Base-by-base conservation (phyloP, 30 jellyfish, hydroid and myxozoan genomes). In the Hydractinia echinata region DNA sequence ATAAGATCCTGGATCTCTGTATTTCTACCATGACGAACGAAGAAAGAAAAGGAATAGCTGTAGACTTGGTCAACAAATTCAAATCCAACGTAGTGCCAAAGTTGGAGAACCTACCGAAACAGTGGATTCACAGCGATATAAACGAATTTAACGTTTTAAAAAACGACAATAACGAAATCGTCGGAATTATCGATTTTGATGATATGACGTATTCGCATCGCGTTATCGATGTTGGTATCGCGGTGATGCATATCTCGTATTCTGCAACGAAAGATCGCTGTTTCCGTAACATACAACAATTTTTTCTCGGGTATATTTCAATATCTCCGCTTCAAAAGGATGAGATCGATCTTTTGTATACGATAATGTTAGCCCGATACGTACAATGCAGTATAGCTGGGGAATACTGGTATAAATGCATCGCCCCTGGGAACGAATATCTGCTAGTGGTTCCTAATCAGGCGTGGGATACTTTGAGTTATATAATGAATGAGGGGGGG, bases 121-220 rank as follows among this genome's bases (percentile, higher is more conserved):
- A 51, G 79, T 76, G 78, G 79, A 76, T 76, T n/a, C 84, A 76
- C 55, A 16, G 79, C 55, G 84, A 76, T 76, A 14, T 76, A 16
- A 76, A 76, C 55, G 84, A 76, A 8, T 79, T 49, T 18, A 76
- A 76, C 55, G 13, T 76, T 44, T 76, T 76, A 54, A 48, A 49
- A 51, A 50, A 8, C 53, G 53, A 76, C 10, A 2, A 30, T 14
- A 3, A 58, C 69, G 5, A 76, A 76, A 9, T 76, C 44, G 77
- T 49, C 30, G 84, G 84, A 10, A 51, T 76, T 54, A 8, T 76
- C 53, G 84, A 76, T 19, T 76, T 76, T 76, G 84, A 76, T 16
- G 84, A 76, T 44, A n/a, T 76, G 39, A 50, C 55, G 76, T 76
- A 54, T 11, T 76, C 84, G 10, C 5, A 76, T 54, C 82, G 79